Base-by-base conservation (phyloP, 2,888 invertebrate species). In the Proisotoma minuta region DNA sequence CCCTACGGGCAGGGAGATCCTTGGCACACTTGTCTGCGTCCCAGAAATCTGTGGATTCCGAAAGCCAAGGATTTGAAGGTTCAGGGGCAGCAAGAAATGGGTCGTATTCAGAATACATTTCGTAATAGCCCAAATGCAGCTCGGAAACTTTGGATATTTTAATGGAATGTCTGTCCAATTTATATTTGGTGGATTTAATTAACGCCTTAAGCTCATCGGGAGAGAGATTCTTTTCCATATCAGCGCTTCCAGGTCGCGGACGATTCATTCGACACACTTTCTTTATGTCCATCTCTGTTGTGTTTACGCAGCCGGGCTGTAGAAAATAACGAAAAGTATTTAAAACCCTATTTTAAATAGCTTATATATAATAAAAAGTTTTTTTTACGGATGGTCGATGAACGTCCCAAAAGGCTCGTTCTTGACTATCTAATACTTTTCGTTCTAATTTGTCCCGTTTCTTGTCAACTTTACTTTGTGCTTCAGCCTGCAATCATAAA, bases 341-440 rank as follows among this genome's bases (percentile, higher is more conserved):
- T 12, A 51, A 50, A 34, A 4, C 15, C 5, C 20, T 20, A 43
- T 4, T n/a, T 43, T 12, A 43, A 43, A 18, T 34, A 15, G 34
- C 34, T n/a, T 18, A 43, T 15, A 43, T 18, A 12, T 12, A 15
- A 4, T 43, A 43, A n/a, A 18, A 34, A 34, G 34, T 8, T 8
- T 34, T n/a, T n/a, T 81, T 81, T 78, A 93, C 92, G 87, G 97
- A 95, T 10, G 99, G 99, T 76, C 99, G 83, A 78, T 99, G 98
- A 0, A 99, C 96, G 80, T 99, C 99, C 99, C 99, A 99, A 79
- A 99, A 99, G 1, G 99, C 99, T 73, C 98, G 81, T 79, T 99
- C 99, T 78, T 99, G 99, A 75, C 96, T 97, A 79, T 99, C 99
- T 62, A 99, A 79, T 10, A 99, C 96, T 79, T 99, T 99, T 50